Evolutionary conservation across 2,888 invertebrate species (phyloP), one percentile per base, ranked within the genome.

Genomic region (Aethes cnicana): DNA sequence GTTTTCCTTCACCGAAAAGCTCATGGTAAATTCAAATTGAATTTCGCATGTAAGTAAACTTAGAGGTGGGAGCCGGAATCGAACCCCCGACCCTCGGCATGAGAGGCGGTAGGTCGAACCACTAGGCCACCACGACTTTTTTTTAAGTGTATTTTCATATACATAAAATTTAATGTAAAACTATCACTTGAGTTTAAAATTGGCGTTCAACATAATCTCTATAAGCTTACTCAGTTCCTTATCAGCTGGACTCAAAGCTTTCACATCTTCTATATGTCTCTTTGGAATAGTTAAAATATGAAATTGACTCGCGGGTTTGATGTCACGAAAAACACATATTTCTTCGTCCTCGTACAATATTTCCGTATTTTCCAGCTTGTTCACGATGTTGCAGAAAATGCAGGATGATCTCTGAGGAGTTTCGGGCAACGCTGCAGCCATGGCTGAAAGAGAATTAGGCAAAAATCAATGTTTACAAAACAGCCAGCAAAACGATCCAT

Each of bases 201-300:
- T 11, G 3, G 16, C n/a, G n/a, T n/a, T 23, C 8, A 2, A 9
- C 6, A n/a, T 25, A 26, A 14, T 6, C 20, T 9, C 23, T 21
- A 18, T 16, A 46, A 26, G 36, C 92, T 91, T 87, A 97, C 97
- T 91, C 72, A 95, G 76, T 58, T 89, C 84, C 79, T 93, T 93
- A 85, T 97, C 92, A 12, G 91, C 85, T 4, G 85, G 67, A 23
- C 86, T 91, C 21, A 97, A 85, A n/a, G 74, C 75, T 75, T 94
- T 96, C 0, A 93, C 93, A 82, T 95, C 94, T 14, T 91, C 88
- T 52, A 96, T 94, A 75, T 98, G 98, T 30, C 86, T 82, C 70
- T 94, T 95, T 0, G 96, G 92, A 21, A 96, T 90, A 9, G 96
- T 92, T 54, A 98, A 86, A 68, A 94, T 93, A 74, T 98, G 98